A percentile compares a stretch with the other conserved stretches of the same genome.
phyloP scores from a whole-genome alignment of 2,888 invertebrate species.

The Actias luna region DNA sequence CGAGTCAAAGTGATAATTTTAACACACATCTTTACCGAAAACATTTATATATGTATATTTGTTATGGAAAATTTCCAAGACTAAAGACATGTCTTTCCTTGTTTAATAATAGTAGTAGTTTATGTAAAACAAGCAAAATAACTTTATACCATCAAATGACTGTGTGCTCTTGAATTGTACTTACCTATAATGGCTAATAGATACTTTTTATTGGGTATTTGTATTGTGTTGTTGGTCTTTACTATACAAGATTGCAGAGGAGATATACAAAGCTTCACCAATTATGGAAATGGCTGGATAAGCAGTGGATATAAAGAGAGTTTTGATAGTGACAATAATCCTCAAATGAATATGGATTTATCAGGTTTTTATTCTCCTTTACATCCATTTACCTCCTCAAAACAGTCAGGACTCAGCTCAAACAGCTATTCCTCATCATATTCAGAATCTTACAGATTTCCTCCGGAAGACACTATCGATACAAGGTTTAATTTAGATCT shows the following conservation, averaged over 20 bases:
- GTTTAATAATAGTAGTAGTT: not conserved
- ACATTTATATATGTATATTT: not conserved
- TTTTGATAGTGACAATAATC: not conserved
- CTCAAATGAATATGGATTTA: not conserved
- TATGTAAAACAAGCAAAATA: constrained; percentile 2
- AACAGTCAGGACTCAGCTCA: not conserved
- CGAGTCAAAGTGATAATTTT: not conserved
- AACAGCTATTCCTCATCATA: constrained; percentile 1
- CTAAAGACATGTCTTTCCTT: not conserved
- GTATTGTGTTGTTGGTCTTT: not conserved
- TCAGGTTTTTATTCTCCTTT: not conserved
- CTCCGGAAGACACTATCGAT: not conserved
- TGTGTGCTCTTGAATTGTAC: not conserved
- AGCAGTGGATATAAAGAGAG: not conserved
- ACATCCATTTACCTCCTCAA: not conserved
- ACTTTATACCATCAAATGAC: not conserved
- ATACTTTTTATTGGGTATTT: not conserved
- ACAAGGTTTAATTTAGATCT: not conserved
- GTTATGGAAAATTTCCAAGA: not conserved
- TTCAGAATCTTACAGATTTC: not conserved
- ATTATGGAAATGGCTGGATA: constrained; percentile 3
- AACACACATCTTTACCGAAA: not conserved
- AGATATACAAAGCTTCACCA: not conserved
- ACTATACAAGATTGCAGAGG: not conserved
- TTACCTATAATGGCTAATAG: not conserved